phyloP scores from a whole-genome alignment of 2,797 vertebrate species.

The Platyrinchus mystaceus region DNA sequence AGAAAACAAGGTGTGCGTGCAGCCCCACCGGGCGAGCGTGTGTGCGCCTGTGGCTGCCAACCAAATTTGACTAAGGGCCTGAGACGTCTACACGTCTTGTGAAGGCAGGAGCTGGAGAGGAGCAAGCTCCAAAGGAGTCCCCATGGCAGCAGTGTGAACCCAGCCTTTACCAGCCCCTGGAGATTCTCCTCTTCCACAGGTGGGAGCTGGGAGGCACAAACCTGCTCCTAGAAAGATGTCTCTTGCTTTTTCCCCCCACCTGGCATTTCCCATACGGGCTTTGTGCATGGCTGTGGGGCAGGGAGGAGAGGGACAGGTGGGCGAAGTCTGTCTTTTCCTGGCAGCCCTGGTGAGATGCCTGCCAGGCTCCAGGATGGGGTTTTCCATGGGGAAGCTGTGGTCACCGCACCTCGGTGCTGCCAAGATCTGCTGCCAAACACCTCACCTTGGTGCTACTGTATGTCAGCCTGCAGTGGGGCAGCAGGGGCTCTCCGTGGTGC shows the following conservation, averaged over 20 bases:
- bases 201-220: accelerated
- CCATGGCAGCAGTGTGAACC: neutral
- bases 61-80: neutral
- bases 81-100: neutral
- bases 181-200: neutral
- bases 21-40: neutral
- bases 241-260: neutral
- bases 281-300: neutral
- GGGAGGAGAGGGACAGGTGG: neutral
- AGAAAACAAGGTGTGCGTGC: constrained; percentile 20
- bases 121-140: neutral
- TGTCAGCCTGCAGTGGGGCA: neutral
- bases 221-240: constrained; percentile 1
- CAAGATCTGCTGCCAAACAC: neutral
- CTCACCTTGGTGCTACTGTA: neutral
- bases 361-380: neutral
- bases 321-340: neutral
- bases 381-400: neutral
- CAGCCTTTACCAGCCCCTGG: neutral
- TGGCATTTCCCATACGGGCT: neutral
- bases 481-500: neutral
- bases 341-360: neutral
- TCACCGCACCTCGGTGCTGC: neutral
- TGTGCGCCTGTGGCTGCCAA: neutral
- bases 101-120: neutral